Evolutionary conservation across 2,113 vertebrate species (phyloP), one percentile per base, ranked within the genome.

Genomic region (Crocuta crocuta): DNA sequence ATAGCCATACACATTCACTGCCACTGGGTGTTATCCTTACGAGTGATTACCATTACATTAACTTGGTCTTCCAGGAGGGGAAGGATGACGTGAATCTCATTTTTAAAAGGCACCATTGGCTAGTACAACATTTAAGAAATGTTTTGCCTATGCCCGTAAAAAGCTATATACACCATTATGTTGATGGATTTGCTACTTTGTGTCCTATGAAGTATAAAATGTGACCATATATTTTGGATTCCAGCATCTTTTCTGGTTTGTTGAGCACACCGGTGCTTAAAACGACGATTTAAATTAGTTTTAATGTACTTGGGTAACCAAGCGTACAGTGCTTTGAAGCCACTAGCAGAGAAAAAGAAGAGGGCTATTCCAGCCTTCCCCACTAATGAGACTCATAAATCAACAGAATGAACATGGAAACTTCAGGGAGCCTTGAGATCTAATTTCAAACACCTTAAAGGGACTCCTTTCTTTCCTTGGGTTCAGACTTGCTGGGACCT

Each of bases 281-380:
- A 89, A 97, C 82, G 94, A 90, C 97, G 97, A 98, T 97, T 98
- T 98, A 97, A 98, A 97, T 98, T 94, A 97, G 95, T 97, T 96
- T 89, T 97, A 98, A 98, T 98, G 85, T 98, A 88, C 91, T 98
- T 98, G 98, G 96, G 95, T 98, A 92, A 96, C 98, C 97, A 98
- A 98, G 98, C 98, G 24, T 98, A 45, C 95, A 93, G 92, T 95
- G 84, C 97, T 99, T 98, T 99, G 98, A 98, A 98, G 97, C 95
- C 86, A 92, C 93, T 97, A 93, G 96, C 0, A 0, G 96, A 92
- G 63, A 91, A 93, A 98, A 87, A 91, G 97, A 97, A 91, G 96
- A 97, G 74, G 82, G 35, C 76, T 95, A 26, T 96, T 98, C 39
- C 70, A 97, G 93, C 74, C 71, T 87, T 55, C 55, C 96, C 93